These are phyloP conservation scores for Zaprionus bogoriensis DNA, from an alignment of 2,888 invertebrate genomes.

Conservation along the genomic window DNA sequence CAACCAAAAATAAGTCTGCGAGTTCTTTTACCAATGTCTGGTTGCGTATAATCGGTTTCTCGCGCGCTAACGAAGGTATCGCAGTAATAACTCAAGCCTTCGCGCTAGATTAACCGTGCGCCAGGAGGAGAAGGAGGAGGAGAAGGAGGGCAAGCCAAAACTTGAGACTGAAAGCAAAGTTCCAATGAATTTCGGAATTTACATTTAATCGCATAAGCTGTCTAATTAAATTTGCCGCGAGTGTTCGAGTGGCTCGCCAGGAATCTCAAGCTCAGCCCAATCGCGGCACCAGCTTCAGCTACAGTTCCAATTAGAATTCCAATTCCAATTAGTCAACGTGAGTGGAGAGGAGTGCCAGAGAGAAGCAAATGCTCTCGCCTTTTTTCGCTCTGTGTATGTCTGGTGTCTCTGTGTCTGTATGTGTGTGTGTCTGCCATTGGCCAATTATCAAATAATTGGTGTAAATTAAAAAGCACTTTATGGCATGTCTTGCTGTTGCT, in stretches of 20 bases:
- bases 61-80: conserved; percentile 9
- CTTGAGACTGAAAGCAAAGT: conserved; percentile 5
- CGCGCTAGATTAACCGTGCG: conserved; percentile 9
- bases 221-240: conserved; percentile 15
- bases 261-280: not conserved
- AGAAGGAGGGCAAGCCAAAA: not conserved
- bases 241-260: not conserved
- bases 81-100: conserved; percentile 13
- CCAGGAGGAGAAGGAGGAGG: not conserved
- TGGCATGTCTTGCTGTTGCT: conserved; percentile 32
- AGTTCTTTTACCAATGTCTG: conserved; percentile 10
- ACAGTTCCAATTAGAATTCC: not conserved
- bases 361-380: conserved; percentile 1
- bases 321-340: not conserved
- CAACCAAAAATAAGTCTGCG: no score
- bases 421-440: conserved; percentile 30
- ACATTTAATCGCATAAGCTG: conserved; percentile 15
- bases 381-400: no score
- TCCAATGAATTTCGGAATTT: conserved; percentile 14
- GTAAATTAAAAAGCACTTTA: conserved; percentile 57
- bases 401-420: no score
- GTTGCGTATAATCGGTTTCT: conserved; percentile 11
- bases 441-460: conserved; percentile 62
- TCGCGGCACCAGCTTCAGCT: not conserved
- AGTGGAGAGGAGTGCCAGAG: not conserved